These are phyloP conservation scores for Plumapathes pennacea DNA, from an alignment of 92 coral and sea anemone genomes.

Conservation along the genomic window DNA sequence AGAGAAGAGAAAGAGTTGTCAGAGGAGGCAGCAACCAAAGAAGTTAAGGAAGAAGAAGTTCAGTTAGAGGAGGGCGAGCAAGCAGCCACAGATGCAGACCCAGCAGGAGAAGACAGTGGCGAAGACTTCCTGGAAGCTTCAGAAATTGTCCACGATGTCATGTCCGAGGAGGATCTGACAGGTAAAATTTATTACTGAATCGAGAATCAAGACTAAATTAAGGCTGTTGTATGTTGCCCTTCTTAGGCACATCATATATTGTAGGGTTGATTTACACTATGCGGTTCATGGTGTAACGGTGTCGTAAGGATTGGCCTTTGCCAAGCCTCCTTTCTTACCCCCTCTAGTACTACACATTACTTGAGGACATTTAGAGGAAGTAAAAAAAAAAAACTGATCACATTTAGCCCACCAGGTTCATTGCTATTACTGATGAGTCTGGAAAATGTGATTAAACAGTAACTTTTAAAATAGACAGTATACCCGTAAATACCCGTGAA, in stretches of 20 bases:
- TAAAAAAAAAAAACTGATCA: constrained; percentile 40
- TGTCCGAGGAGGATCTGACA: constrained; percentile 38
- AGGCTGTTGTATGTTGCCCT: no score
- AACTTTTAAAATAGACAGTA: no score
- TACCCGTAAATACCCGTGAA: no score
- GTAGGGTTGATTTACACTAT: no score
- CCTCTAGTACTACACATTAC: constrained; percentile 8
- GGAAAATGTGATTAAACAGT: constrained; percentile 35
- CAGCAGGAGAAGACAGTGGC: no score
- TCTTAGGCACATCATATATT: no score
- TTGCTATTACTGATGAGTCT: constrained; percentile 11
- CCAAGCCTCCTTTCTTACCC: constrained; percentile 40
- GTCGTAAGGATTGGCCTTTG: not conserved
- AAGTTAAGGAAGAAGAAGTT: not conserved
- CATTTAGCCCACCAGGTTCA: constrained; percentile 47
- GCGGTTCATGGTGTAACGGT: not conserved
- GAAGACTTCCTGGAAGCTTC: no score
- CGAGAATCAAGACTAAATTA: no score
- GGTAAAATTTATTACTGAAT: constrained; percentile 14
- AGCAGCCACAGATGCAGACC: constrained; percentile 11
- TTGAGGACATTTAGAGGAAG: constrained; percentile 37
- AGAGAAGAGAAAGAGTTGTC: not conserved
- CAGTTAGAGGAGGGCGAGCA: constrained; percentile 23
- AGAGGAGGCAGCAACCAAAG: not conserved
- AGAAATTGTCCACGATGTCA: no score